Evolutionary conservation across 2,888 invertebrate genomes (phyloP).

Genomic region (Tineola bisselliella): DNA sequence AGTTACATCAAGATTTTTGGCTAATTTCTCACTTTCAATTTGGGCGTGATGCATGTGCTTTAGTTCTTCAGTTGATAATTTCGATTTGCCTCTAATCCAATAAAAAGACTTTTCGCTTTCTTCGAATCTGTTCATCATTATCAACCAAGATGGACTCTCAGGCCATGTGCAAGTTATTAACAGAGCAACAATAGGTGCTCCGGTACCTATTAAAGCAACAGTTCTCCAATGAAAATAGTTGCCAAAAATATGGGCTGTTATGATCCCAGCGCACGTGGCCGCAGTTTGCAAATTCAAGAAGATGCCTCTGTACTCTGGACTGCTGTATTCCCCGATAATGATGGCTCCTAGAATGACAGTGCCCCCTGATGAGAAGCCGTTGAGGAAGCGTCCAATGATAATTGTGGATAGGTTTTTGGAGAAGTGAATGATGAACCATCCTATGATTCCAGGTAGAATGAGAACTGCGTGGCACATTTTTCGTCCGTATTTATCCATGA

Average conservation of each 20-base stretch:
- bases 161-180: conserved; percentile 13
- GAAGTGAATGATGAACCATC: conserved; percentile 33
- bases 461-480: conserved; percentile 26
- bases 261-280: conserved; percentile 25
- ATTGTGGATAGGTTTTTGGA: conserved; percentile 26
- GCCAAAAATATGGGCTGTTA: conserved; percentile 14
- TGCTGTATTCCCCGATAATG: conserved; percentile 39
- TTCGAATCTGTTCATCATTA: conserved; percentile 18
- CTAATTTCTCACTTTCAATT: not conserved
- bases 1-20: not conserved
- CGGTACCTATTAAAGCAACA: conserved; percentile 13
- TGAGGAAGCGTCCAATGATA: conserved; percentile 28
- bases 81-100: conserved; percentile 13
- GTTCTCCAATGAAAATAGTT: conserved; percentile 15
- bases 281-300: conserved; percentile 40
- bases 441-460: conserved; percentile 29
- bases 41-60: conserved; percentile 1
- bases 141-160: conserved; percentile 22
- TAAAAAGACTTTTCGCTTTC: conserved; percentile 9
- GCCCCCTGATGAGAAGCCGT: conserved; percentile 30
- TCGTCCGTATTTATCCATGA: conserved; percentile 35
- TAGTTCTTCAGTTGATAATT: conserved; percentile 2
- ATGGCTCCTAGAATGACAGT: conserved; percentile 33
- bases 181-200: conserved; percentile 1
- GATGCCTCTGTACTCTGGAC: conserved; percentile 37